Base-by-base conservation (phyloP, 1,140 invertebrate genomes). In the Oryctes rhinoceros region DNA sequence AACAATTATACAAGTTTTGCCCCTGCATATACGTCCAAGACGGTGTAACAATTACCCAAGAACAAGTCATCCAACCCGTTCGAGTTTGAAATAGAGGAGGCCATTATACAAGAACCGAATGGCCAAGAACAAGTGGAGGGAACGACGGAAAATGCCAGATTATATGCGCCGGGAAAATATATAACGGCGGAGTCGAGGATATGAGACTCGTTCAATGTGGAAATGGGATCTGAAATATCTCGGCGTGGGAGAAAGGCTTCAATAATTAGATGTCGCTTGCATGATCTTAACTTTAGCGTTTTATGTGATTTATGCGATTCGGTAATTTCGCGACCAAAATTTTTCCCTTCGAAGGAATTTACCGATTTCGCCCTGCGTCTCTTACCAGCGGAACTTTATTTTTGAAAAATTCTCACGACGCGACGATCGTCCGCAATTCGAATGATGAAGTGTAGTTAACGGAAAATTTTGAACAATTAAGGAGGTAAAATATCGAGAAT, bases 211-310 rank as follows among this genome's bases (percentile, higher is more conserved):
- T 71, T 37, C 65, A 37, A 71, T 71, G 65, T 71, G 65, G 65
- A 71, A 71, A 71, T 71, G 65, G 65, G 65, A 71, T 71, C 24
- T 71, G 65, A 71, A 71, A 71, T 71, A 71, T 71, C 65, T 71
- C 65, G 20, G 65, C 10, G 20, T 0, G 65, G 65, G 65, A 24
- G 65, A 71, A 71, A 71, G 20, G 18, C 65, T 71, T 71, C 65
- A 71, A 71, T 71, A 71, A 71, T 71, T 71, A 71, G 65, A 71
- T 71, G 65, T 71, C 65, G 65, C 65, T 71, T 71, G 65, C 65
- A 71, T 71, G 65, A 71, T 71, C 65, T 71, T 71, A 71, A 71
- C 65, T 71, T 71, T 71, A 71, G 18, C 65, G 65, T 71, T 71
- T 71, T 37, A 71, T 30, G 65, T 71, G 65, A 71, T 71, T 71